phyloP scores from a whole-genome alignment of 2,113 vertebrate species.

The Macrotis lagotis region DNA sequence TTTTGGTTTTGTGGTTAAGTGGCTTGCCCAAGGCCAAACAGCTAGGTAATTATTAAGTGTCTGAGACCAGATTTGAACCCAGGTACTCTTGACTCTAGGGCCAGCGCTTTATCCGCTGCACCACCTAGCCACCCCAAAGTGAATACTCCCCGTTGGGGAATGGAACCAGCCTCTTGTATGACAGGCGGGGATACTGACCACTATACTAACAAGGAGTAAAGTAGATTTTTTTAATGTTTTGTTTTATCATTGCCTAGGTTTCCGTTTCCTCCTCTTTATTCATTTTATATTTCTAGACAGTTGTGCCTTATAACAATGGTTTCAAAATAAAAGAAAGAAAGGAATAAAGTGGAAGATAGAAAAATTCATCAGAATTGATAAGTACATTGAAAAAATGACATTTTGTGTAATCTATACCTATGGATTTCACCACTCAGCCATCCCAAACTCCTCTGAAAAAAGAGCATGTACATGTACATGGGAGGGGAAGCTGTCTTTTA shows the following conservation, averaged over 20 bases:
- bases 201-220: too few species aligned
- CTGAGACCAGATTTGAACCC: too few species aligned
- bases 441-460: not conserved
- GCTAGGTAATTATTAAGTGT: too few species aligned
- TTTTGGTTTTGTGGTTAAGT: too few species aligned
- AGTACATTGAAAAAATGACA: not conserved
- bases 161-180: too few species aligned
- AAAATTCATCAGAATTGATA: slow-evolving; percentile 8
- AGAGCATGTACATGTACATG: not conserved
- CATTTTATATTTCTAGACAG: not conserved
- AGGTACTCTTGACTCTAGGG: too few species aligned
- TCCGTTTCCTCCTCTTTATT: not conserved
- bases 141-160: too few species aligned
- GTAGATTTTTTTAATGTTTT: not conserved
- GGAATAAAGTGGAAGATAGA: not conserved
- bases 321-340: not conserved
- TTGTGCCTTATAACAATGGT: not conserved
- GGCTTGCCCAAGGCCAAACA: too few species aligned
- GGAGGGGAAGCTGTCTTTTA: not conserved
- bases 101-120: too few species aligned
- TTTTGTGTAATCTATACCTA: not conserved
- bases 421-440: not conserved
- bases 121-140: too few species aligned
- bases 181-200: too few species aligned
- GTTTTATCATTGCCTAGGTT: not conserved